These are phyloP conservation scores for Strix aluco DNA, from an alignment of 2,113 vertebrate genomes.

Conservation along the genomic window DNA sequence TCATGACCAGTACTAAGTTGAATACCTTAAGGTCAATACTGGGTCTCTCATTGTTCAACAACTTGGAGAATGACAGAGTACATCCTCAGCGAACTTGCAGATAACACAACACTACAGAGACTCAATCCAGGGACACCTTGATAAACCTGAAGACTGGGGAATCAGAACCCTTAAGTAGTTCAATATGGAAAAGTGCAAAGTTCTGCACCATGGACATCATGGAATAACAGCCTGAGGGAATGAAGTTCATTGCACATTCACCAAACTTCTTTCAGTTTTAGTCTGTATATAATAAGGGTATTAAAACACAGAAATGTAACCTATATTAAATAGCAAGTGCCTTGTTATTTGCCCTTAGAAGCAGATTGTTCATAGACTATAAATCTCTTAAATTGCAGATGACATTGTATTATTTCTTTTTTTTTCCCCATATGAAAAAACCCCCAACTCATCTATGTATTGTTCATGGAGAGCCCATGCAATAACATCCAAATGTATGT, in stretches of 20 bases:
- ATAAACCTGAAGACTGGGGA: not conserved
- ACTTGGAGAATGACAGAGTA: not conserved
- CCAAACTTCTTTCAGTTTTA: not conserved
- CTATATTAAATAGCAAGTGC: not conserved
- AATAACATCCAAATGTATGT: not conserved
- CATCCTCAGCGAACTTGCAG: not conserved
- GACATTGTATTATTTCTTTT: not conserved
- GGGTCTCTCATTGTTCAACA: not conserved
- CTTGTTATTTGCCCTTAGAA: not conserved
- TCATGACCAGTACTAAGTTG: not conserved
- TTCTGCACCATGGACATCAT: not conserved
- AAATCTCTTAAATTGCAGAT: not conserved
- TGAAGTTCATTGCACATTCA: not conserved
- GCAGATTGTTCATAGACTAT: not conserved
- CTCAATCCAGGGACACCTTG: not conserved
- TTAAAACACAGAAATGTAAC: not conserved
- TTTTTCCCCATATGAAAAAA: not conserved
- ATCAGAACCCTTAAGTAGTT: not conserved
- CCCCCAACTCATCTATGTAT: not conserved
- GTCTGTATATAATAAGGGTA: not conserved
- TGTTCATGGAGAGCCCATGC: not conserved
- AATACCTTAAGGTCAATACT: not conserved
- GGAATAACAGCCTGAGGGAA: not conserved
- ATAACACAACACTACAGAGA: not conserved
- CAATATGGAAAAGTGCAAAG: not conserved